Base-by-base conservation (phyloP, 2,888 invertebrate genomes). In the Liopterus haemorrhoidalis region DNA sequence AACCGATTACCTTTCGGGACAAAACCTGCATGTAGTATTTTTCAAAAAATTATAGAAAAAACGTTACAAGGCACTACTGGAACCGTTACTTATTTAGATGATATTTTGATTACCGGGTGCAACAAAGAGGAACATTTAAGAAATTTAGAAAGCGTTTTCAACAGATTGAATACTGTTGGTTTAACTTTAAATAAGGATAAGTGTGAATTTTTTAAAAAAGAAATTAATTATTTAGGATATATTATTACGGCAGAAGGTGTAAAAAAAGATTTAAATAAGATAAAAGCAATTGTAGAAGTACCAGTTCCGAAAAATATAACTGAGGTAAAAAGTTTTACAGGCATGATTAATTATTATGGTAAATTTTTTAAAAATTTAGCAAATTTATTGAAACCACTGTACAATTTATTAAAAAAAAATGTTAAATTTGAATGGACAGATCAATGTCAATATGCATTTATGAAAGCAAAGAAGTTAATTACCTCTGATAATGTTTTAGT, bases 31-130 rank as follows among this genome's bases (percentile, higher is more conserved):
- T 59, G 60, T 27, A 52, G 39, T 28, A 31, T 54, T 1, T 61
- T 58, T 54, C 59, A 62, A 50, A 46, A 55, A 2, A 57, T 53
- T 39, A 62, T 63, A 59, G 62, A 61, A 22, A 54, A 58, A 39
- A 40, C 56, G n/a, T 49, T 61, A 16, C 51, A 50, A 24, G 56
- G 54, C 22, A 8, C 59, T 2, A 47, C 49, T 11, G 59, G 57
- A 1, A 54, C 53, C 9, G 50, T 50, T 1, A 58, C 57, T 49
- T 62, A 62, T 48, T 61, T 60, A 19, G 59, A 62, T 41, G 61
- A 63, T 19, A 56, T 58, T 12, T 38, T 52, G 5, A 41, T 60
- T 25, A 51, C 55, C 39, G 57, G 58, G 21, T 32, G 14, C 5
- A 52, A 38, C 6, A 22, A 18, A 1, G 51, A 53, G 8, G 44